Conservation (phyloP, 2,888 invertebrate species). For the Dasypolia templi region DNA sequence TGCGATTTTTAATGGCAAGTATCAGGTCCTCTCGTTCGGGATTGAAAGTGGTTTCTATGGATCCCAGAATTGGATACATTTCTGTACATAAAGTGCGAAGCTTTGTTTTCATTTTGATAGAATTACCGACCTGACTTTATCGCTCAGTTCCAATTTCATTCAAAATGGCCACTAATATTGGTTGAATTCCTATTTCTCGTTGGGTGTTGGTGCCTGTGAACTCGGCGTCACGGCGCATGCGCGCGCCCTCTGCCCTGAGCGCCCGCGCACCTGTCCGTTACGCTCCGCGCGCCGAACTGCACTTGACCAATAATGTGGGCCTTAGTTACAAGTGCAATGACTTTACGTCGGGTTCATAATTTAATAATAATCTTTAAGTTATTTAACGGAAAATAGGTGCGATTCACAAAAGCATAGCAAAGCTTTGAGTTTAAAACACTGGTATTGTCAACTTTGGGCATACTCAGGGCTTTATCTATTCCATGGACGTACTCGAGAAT, state of each 20-base stretch:
- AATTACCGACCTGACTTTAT: background rate
- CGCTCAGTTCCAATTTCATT: background rate
- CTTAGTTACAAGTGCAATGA: conserved; percentile 60
- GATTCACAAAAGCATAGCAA: background rate
- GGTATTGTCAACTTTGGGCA: background rate
- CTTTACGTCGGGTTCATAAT: conserved; percentile 24
- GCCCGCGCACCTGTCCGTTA: conserved; percentile 73
- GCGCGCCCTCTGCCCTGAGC: conserved; percentile 68
- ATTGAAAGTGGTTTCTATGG: background rate
- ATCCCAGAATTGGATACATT: background rate
- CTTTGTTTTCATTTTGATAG: background rate
- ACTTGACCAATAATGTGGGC: conserved; percentile 61
- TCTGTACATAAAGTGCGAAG: background rate
- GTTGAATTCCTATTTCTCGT: conserved; percentile 3
- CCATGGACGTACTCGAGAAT: background rate
- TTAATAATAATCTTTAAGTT: conserved; percentile 21
- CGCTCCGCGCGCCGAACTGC: conserved; percentile 64
- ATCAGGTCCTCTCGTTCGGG: too few species aligned
- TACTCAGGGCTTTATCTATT: background rate
- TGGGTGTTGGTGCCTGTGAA: conserved; percentile 57
- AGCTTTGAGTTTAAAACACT: background rate
- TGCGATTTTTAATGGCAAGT: background rate
- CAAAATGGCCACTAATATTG: background rate
- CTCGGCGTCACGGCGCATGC: conserved; percentile 59
- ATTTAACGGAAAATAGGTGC: conserved; percentile 6